These are phyloP conservation scores for Colletes collaris DNA, from an alignment of 2,888 invertebrate genomes.

Conservation along the genomic window DNA sequence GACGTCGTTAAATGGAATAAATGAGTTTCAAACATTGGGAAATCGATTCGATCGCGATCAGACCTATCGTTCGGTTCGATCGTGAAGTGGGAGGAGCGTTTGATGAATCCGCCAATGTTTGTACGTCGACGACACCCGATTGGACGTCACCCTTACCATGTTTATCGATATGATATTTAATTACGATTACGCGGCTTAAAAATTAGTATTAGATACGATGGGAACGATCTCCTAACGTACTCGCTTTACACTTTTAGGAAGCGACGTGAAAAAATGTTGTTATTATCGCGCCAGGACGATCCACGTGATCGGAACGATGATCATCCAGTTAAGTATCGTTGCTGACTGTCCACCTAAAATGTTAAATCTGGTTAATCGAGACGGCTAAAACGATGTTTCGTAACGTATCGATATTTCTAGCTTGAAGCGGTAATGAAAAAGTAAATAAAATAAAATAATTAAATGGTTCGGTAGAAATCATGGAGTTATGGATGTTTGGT, in stretches of 20 bases:
- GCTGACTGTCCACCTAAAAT: conserved; percentile 55
- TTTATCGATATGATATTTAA: conserved; percentile 58
- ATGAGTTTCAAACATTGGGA: no score
- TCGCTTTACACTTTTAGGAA: conserved; percentile 57
- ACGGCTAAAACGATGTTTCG: background rate
- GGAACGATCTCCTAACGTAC: conserved; percentile 61
- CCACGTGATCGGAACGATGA: conserved; percentile 43
- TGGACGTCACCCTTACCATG: conserved; percentile 54
- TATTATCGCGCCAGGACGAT: conserved; percentile 64
- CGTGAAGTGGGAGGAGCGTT: background rate
- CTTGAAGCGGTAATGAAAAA: no score
- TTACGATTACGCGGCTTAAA: conserved; percentile 64
- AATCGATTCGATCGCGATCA: no score
- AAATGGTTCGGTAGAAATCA: background rate
- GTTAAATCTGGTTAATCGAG: background rate
- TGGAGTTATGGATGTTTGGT: background rate
- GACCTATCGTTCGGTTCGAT: background rate
- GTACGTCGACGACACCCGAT: conserved; percentile 35
- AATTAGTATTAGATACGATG: conserved; percentile 63
- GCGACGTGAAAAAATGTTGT: conserved; percentile 58
- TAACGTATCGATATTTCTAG: no score
- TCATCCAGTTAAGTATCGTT: conserved; percentile 36
- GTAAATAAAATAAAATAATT: no score
- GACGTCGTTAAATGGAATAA: no score
- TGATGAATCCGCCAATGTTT: conserved; percentile 25